Conservation (phyloP, 1,140 invertebrate genomes). For the Mamestra configurata region DNA sequence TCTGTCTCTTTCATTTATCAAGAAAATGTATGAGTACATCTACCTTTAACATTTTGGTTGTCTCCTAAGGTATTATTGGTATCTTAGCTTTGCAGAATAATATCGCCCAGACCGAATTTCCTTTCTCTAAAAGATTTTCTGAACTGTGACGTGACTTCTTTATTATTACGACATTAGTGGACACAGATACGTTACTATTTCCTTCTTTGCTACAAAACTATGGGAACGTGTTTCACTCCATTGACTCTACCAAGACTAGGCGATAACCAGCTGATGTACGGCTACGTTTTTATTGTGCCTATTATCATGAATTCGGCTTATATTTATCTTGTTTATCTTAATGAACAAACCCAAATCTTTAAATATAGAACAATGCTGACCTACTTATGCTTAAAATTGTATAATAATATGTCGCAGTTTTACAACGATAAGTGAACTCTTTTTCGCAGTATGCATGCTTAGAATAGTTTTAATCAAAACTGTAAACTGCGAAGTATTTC, state of each 20-base stretch:
- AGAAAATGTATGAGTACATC: not conserved
- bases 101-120: too few species aligned
- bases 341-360: not conserved
- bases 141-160: not conserved
- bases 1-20: slow-evolving; percentile 10
- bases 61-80: too few species aligned
- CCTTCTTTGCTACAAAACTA: not conserved
- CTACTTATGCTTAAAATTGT: not conserved
- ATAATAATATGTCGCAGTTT: not conserved
- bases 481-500: too few species aligned
- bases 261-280: not conserved
- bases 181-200: not conserved
- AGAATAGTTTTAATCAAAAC: not conserved
- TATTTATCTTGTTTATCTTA: slow-evolving; percentile 8
- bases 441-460: not conserved
- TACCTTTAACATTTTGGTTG: too few species aligned
- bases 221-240: not conserved
- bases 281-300: not conserved
- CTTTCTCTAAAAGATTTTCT: not conserved
- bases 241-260: not conserved
- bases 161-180: not conserved
- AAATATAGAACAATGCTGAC: slow-evolving; percentile 15
- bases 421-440: not conserved
- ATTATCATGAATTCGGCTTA: not conserved
- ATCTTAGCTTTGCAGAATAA: too few species aligned